Conservation (phyloP, 2,888 invertebrate species). For the Spisula subtruncata region DNA sequence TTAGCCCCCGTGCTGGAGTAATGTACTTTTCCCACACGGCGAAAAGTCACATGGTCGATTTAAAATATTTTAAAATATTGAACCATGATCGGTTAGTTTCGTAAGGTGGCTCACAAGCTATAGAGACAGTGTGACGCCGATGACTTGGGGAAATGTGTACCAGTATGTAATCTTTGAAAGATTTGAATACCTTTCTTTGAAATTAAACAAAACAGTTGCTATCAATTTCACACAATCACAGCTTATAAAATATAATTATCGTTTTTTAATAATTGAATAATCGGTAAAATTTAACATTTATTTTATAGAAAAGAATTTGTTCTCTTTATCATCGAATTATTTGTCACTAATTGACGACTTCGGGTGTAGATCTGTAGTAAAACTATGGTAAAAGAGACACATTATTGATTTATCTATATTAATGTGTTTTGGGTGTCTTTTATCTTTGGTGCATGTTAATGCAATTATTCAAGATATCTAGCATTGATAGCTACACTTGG, state of each 20-base stretch:
- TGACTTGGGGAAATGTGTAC: background rate
- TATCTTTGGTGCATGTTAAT: background rate
- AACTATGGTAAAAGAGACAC: background rate
- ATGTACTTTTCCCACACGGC: constrained; percentile 23
- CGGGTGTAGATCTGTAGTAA: background rate
- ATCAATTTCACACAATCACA: constrained; percentile 20
- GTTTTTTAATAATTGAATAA: constrained; percentile 13
- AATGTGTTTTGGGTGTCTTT: background rate
- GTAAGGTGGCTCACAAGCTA: background rate
- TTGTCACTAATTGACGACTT: background rate
- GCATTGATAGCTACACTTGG: background rate
- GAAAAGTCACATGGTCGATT: background rate
- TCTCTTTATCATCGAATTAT: background rate
- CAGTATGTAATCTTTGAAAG: background rate
- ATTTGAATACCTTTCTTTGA: background rate
- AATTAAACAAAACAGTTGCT: background rate
- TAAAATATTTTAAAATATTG: constrained; percentile 14
- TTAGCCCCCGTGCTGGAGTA: background rate
- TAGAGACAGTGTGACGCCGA: background rate
- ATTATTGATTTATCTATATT: background rate
- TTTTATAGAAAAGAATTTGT: background rate
- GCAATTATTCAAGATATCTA: background rate
- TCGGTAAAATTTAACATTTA: constrained; percentile 7
- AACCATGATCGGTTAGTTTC: background rate
- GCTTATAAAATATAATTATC: background rate